Evolutionary conservation across 2,888 invertebrate genomes (phyloP).

Genomic region (Crepidodera aurea): DNA sequence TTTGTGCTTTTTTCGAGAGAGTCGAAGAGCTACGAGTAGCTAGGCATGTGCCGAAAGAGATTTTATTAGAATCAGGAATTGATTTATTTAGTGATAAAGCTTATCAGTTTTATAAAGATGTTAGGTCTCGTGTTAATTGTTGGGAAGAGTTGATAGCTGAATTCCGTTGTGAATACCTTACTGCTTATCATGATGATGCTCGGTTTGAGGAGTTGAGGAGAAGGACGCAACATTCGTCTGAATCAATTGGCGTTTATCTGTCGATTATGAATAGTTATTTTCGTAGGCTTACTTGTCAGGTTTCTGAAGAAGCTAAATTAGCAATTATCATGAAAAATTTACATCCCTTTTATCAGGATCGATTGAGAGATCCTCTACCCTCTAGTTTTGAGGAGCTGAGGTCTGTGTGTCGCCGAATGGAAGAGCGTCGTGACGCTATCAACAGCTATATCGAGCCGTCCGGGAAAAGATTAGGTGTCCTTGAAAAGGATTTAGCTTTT

Average conservation of each 20-base stretch:
- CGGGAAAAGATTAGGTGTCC: no score
- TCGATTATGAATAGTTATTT: no score
- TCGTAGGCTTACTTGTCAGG: no score
- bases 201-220: no score
- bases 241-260: no score
- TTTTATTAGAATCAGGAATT: no score
- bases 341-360: no score
- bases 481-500: no score
- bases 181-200: no score
- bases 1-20: conserved; percentile 10
- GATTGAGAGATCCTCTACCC: conserved; percentile 2
- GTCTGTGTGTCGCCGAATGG: conserved; percentile 7
- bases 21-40: conserved; percentile 7
- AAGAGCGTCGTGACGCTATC: conserved; percentile 12
- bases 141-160: neutral
- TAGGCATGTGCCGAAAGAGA: neutral
- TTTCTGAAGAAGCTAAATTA: conserved; percentile 2
- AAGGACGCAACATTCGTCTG: no score
- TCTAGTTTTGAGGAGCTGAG: neutral
- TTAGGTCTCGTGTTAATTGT: neutral
- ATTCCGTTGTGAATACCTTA: no score
- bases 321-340: conserved; percentile 7
- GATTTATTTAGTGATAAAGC: conserved; percentile 4
- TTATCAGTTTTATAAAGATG: no score
- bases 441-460: neutral